Percentiles rank a stretch among this genome's conserved stretches.
phyloP scores from a whole-genome alignment of 2,888 invertebrate species.

The Limnephilus rhombicus region DNA sequence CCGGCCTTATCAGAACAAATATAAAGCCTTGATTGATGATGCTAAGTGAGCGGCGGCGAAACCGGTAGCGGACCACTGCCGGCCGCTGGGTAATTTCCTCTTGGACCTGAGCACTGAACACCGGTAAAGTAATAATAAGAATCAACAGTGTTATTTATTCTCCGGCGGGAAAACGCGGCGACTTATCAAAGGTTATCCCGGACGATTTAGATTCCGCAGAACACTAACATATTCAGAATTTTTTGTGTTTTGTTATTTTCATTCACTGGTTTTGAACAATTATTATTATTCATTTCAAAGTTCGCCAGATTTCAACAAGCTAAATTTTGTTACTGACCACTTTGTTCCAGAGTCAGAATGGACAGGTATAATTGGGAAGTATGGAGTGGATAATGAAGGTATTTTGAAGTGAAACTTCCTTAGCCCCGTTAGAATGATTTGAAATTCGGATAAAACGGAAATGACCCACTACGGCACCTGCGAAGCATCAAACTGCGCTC shows the following conservation, averaged over 20 bases:
- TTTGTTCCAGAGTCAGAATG: too few relatives aligned
- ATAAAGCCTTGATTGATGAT: conserved; percentile 56
- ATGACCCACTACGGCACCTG: too few relatives aligned
- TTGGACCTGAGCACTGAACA: conserved; percentile 7
- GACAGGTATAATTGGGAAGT: too few relatives aligned
- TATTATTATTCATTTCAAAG: background rate
- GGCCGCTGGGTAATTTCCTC: conserved; percentile 21
- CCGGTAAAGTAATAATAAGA: background rate
- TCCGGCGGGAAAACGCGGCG: background rate
- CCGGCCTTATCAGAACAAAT: conserved; percentile 58
- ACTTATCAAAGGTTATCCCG: conserved; percentile 19
- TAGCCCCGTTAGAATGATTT: too few relatives aligned
- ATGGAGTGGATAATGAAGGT: too few relatives aligned
- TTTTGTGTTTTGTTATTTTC: too few relatives aligned
- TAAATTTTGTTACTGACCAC: too few relatives aligned
- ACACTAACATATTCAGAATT: background rate
- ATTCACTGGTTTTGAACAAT: background rate
- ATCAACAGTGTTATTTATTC: conserved; percentile 22
- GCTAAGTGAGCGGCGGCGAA: conserved; percentile 45
- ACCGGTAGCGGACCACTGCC: conserved; percentile 53
- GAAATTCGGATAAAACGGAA: too few relatives aligned
- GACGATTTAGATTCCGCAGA: background rate
- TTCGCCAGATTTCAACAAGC: background rate
- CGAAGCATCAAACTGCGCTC: too few relatives aligned
- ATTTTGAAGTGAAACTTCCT: too few relatives aligned